These are phyloP conservation scores for Marisa cornuarietis DNA, from an alignment of 1,140 invertebrate genomes.

Conservation along the genomic window DNA sequence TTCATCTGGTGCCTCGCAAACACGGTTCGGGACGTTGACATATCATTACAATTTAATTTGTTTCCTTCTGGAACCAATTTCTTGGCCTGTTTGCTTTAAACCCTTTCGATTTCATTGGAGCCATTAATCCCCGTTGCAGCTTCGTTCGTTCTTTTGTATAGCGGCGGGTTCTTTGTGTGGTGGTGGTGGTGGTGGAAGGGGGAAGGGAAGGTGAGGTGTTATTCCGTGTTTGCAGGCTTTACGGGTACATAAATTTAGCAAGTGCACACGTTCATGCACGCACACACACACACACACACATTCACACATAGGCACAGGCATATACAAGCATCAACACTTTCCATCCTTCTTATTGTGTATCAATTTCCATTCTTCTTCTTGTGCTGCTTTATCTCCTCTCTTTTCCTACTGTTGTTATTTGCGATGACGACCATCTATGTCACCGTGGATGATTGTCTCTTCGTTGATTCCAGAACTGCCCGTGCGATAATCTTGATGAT, in stretches of 20 bases:
- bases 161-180: background rate
- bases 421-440: background rate
- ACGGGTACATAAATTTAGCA: background rate
- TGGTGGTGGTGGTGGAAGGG: background rate
- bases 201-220: background rate
- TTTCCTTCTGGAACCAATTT: background rate
- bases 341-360: background rate
- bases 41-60: background rate
- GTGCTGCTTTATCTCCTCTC: background rate
- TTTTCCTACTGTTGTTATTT: background rate
- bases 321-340: background rate
- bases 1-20: no score
- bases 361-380: no score
- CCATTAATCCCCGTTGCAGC: no score
- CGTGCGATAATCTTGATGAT: no score
- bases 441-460: no score
- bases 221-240: background rate
- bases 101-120: background rate
- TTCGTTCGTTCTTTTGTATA: background rate
- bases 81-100: background rate
- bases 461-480: no score
- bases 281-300: constrained; percentile 6
- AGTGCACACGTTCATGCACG: background rate
- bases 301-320: constrained; percentile 7
- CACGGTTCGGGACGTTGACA: background rate